Base-by-base conservation (phyloP, 1,140 invertebrate genomes). In the Brachionus manjavacas region DNA sequence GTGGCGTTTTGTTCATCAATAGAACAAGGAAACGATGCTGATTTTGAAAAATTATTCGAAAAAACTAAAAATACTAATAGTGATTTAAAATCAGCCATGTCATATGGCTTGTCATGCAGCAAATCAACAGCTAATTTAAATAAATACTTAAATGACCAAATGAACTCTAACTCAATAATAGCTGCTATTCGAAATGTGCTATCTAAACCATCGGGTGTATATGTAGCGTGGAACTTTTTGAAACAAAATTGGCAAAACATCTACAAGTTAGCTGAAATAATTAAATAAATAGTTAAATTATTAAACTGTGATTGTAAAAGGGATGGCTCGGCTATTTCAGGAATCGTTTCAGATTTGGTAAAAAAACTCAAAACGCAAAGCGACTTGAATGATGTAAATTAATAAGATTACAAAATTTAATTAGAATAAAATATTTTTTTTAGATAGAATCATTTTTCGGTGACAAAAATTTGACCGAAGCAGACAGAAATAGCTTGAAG, bases 191-290 rank as follows among this genome's bases (percentile, higher is more conserved):
- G 60, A 43, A 66, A 68, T 72, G 41, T 83, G 39, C 2, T 35
- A 28, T 28, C 12, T 11, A 46, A 49, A 12, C 60, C 80, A 25
- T 28, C 12, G 12, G 80, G 80, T 23, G 16, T 68, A 16, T 28
- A 28, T 41, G 12, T 83, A 20, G 66, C 66, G 7, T 83, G 80
- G 80, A 43, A 46, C n/a, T 83, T 66, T 12, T 25, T 83, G 0
- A 66, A 68, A 46, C 35, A 83, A 68, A 83, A 83, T 52, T 83
- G 60, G 55, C 8, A 83, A 20, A 7, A 46, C 28, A 25, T 83
- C 3, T 83, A 52, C 43, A 81, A 64, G 52, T 60, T 39, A 14
- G 12, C 6, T 78, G 41, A 14, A 55, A 12, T 12, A n/a, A 28
- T 23, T 16, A 20, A 14, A 14, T 12, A 0, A 39, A 52, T 7